Evolutionary conservation across 1,140 invertebrate species (phyloP), one percentile per base, ranked within the genome.

Genomic region (Prorops nasuta): DNA sequence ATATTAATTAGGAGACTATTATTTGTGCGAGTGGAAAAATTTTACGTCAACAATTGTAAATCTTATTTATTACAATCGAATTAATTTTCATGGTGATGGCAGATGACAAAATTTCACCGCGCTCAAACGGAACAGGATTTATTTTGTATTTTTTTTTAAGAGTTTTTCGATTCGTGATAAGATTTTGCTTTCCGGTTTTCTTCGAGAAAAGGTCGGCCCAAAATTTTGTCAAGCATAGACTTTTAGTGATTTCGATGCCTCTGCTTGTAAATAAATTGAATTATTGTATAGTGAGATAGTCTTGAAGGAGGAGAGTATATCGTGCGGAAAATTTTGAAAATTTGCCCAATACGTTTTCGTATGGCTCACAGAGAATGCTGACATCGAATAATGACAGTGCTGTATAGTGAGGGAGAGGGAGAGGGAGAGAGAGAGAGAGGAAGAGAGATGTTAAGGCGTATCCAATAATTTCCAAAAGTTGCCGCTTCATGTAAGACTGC

Each of bases 401-500:
- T n/a, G n/a, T 28, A 28, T 10, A 28, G 14, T 9, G 21, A 37
- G 8, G 22, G 24, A 21, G 35, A 43, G 12, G 17, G 22, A 16
- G 45, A 16, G 9, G 31, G 24, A 31, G 15, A 49, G 22, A 34
- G 22, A 12, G 8, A 7, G n/a, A n/a, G n/a, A n/a, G 39, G 10
- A 3, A 24, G 2, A 22, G 12, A 24, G 20, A 24, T n/a, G 22
- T 3, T 14, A 2, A 41, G 16, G 32, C 4, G n/a, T 12, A 40
- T 18, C 43, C 24, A 41, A 42, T 51, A 54, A 61, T 65, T 56
- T 55, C 47, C 51, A 59, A 58, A 54, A 53, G 44, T 64, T 67
- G 63, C 58, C 58, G 58, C 59, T 62, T 64, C 37, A 49, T 34
- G 52, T 57, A 70, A 71, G 69, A 71, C 67, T 71, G 69, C 66